Evolutionary conservation across 2,797 vertebrate species (phyloP).

Genomic region (Monodelphis domestica): DNA sequence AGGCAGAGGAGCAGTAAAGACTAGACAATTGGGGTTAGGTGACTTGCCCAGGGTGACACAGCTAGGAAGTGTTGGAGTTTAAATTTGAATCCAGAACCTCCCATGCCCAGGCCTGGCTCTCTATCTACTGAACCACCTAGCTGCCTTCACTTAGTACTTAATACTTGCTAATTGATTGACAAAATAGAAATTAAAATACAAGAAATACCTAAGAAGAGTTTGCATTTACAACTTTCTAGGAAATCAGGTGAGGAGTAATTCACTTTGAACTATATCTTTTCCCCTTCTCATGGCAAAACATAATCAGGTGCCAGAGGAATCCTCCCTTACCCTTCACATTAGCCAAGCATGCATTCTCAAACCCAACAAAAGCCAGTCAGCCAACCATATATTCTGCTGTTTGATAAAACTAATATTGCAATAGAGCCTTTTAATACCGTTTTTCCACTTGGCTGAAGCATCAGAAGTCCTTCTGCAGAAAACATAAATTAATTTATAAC

Average conservation of each 20-base stretch:
- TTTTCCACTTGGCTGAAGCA: not conserved
- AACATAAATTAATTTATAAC: not conserved
- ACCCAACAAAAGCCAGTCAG: not conserved
- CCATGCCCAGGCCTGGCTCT: no score
- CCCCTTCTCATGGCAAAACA: not conserved
- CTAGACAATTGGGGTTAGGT: no score
- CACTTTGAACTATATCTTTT: not conserved
- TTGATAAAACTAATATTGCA: not conserved
- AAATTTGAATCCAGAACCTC: no score
- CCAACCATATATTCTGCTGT: not conserved
- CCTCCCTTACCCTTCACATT: not conserved
- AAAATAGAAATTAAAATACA: not conserved
- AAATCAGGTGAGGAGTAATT: not conserved
- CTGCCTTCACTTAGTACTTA: not conserved
- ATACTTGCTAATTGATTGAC: not conserved
- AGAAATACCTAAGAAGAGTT: not conserved
- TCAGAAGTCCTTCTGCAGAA: not conserved
- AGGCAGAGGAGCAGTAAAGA: no score
- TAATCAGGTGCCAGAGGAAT: not conserved
- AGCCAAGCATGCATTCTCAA: not conserved
- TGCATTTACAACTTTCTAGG: not conserved
- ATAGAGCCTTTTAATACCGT: not conserved
- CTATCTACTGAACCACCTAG: no score
- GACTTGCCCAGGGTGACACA: no score
- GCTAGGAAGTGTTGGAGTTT: no score